Evolutionary conservation across 2,113 vertebrate species (phyloP).

Genomic region (Bothrops jararaca): DNA sequence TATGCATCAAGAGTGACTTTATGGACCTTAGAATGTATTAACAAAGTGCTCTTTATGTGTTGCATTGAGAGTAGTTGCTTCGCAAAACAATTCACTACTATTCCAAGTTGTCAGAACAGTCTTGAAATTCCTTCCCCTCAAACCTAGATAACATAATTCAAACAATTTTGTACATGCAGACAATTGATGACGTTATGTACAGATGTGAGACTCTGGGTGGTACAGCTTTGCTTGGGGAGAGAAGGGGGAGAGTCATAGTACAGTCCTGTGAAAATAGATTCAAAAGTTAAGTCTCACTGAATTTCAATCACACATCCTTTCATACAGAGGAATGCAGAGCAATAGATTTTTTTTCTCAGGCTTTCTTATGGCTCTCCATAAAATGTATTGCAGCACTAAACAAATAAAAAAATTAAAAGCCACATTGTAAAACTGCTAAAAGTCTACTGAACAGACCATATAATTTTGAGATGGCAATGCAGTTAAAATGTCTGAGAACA

Average conservation of each 20-base stretch:
- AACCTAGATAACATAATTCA: slow-evolving; percentile 56
- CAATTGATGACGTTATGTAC: slow-evolving; percentile 49
- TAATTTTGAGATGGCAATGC: not conserved
- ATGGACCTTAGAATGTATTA: slow-evolving; percentile 28
- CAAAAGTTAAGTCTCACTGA: not conserved
- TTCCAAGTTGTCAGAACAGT: slow-evolving; percentile 58
- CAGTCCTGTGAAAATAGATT: not conserved
- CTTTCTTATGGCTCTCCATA: not conserved
- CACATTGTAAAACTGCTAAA: not conserved
- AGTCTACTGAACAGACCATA: not conserved
- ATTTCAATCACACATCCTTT: not conserved
- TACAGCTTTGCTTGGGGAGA: slow-evolving; percentile 45
- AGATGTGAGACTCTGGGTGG: slow-evolving; percentile 14
- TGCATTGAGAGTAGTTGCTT: slow-evolving; percentile 55
- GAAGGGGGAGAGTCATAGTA: fast-evolving
- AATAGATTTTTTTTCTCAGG: not conserved
- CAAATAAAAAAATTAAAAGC: not conserved
- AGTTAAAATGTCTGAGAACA: not conserved
- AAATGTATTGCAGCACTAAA: not conserved
- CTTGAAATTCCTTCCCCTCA: not conserved
- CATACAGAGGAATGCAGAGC: not conserved
- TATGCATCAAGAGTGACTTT: slow-evolving; percentile 34
- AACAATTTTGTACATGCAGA: slow-evolving; percentile 41
- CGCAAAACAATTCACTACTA: slow-evolving; percentile 60
- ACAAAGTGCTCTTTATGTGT: slow-evolving; percentile 65